Evolutionary conservation across 2,113 vertebrate genomes (phyloP).

Genomic region (Salvelinus fontinalis): DNA sequence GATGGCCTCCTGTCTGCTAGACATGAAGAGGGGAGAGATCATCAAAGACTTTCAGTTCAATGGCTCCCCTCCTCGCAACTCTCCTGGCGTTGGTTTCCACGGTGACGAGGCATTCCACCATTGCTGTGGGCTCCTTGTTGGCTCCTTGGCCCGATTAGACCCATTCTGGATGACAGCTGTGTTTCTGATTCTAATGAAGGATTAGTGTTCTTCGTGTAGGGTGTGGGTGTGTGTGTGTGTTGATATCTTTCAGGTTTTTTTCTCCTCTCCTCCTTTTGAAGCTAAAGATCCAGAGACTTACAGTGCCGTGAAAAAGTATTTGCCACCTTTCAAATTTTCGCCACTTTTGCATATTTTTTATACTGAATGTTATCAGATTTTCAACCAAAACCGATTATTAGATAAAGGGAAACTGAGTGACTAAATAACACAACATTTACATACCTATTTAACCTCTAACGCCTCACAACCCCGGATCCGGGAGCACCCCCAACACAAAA

Average conservation of each 20-base stretch:
- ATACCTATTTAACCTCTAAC: too few species aligned
- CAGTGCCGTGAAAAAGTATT: too few species aligned
- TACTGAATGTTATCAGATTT: too few species aligned
- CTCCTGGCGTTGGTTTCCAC: slow-evolving; percentile 8
- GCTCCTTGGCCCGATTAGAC: slow-evolving; percentile 32
- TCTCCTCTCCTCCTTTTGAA: not conserved
- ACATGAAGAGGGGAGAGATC: slow-evolving; percentile 25
- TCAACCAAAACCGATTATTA: too few species aligned
- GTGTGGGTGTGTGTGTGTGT: slow-evolving; percentile 34
- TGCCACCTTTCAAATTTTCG: too few species aligned
- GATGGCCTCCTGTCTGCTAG: slow-evolving; percentile 22
- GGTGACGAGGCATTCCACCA: slow-evolving; percentile 17
- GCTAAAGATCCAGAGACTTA: not conserved
- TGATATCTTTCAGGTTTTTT: not conserved
- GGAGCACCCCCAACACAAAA: too few species aligned
- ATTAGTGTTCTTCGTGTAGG: slow-evolving; percentile 39
- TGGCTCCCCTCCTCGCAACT: slow-evolving; percentile 14
- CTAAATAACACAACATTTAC: too few species aligned
- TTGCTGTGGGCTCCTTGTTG: slow-evolving; percentile 16
- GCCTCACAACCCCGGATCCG: too few species aligned
- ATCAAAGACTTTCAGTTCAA: slow-evolving; percentile 38
- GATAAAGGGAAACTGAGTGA: too few species aligned
- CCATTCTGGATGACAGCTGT: slow-evolving; percentile 18
- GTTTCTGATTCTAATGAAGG: slow-evolving; percentile 50
- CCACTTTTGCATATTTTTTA: too few species aligned